Conservation (phyloP, 2,113 vertebrate genomes). For the Crocuta crocuta region DNA sequence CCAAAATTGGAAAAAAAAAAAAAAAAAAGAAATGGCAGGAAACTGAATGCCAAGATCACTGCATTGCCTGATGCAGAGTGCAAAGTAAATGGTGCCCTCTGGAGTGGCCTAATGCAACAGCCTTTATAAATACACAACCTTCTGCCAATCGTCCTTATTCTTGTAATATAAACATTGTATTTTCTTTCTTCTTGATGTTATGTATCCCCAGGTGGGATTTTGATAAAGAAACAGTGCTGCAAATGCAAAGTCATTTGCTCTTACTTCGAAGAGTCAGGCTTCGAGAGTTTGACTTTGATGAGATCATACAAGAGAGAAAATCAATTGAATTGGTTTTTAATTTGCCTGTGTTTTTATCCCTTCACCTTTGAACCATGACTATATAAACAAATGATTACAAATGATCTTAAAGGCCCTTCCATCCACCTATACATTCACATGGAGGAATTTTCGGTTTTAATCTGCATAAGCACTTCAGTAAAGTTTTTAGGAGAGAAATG, state of each 20-base stretch:
- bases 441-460: background rate
- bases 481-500: constrained; percentile 17
- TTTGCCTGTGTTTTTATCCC: background rate
- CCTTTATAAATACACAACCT: background rate
- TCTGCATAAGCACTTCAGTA: background rate
- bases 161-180: background rate
- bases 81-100: background rate
- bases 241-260: background rate
- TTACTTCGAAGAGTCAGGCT: background rate
- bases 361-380: background rate
- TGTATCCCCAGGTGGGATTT: background rate
- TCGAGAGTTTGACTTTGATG: background rate
- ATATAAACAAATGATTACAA: background rate
- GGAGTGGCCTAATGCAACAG: background rate
- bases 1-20: constrained; percentile 35
- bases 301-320: background rate
- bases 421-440: background rate
- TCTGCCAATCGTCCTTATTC: background rate
- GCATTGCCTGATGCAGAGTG: no score
- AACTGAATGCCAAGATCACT: background rate
- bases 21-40: background rate
- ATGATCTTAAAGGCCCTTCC: background rate
- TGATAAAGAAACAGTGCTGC: background rate
- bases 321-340: background rate
- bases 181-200: background rate